Evolutionary conservation across 2,888 invertebrate species (phyloP), one percentile per base, ranked within the genome.

Genomic region (Ligdia adustata): DNA sequence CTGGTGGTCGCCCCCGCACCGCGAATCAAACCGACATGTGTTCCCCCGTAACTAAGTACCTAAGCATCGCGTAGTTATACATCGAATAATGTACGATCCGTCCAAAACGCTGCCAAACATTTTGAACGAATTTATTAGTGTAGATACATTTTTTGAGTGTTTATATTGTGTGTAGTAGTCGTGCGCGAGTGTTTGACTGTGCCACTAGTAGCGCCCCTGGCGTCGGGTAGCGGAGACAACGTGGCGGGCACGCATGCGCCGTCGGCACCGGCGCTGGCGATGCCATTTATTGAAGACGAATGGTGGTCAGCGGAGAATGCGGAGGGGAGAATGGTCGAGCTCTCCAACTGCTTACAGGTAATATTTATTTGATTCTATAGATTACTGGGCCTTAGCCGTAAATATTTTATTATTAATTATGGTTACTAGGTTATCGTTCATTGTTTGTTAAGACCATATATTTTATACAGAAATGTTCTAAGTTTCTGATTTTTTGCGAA

Each of bases 221-320:
- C 82, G 84, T 75, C 55, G 45, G 52, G 55, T 70, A 75, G 81
- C 74, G 76, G 85, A 78, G 82, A 75, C 85, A 91, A 82, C 79
- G 92, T 92, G 92, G 92, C 92, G 92, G 92, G 92, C 88, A 84
- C 92, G 79, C 91, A 91, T 90, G 92, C 91, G 85, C 90, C 91
- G 90, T 83, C 90, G 84, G 91, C 87, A 80, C 91, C 91, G 90
- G 91, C 92, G 86, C 89, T 93, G 94, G 94, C 95, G 92, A 97
- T 97, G 97, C 97, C 97, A 92, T 97, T 97, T 93, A 97, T 97
- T 91, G 97, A 97, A 92, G 97, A 97, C 93, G 97, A 97, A 85
- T 93, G 97, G 82, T 97, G 97, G 97, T 96, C 97, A 92, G 96
- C 96, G 78, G 97, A 97, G 92, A 97, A 96, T 91, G 97, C 60